Conservation (phyloP, 2,113 vertebrate species). For the Etheostoma cragini region DNA sequence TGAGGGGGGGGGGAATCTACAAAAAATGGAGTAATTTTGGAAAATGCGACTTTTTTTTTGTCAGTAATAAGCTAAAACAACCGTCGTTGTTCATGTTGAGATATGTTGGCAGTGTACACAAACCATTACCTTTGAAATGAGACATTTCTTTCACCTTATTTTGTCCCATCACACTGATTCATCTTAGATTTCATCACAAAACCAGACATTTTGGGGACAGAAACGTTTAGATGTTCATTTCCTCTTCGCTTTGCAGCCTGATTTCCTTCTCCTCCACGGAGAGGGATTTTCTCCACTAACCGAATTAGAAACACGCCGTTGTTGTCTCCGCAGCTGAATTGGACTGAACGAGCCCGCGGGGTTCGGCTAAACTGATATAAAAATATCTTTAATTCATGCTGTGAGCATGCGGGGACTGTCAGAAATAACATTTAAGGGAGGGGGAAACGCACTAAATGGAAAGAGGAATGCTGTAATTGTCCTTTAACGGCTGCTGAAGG, state of each 20-base stretch:
- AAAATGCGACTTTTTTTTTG: not conserved
- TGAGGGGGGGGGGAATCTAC: too few species aligned
- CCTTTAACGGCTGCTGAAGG: slow-evolving; percentile 49
- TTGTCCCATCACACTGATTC: not conserved
- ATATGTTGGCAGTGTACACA: not conserved
- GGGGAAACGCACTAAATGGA: slow-evolving; percentile 6
- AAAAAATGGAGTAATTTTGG: slow-evolving; percentile 11
- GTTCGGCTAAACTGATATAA: slow-evolving; percentile 40
- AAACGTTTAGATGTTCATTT: not conserved
- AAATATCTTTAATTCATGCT: slow-evolving; percentile 53
- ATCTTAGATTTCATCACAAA: slow-evolving; percentile 22
- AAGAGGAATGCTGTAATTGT: slow-evolving; percentile 42
- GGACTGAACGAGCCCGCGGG: slow-evolving; percentile 33
- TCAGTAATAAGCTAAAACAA: not conserved
- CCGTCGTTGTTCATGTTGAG: too few species aligned
- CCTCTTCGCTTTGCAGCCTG: not conserved
- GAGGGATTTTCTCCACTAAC: not conserved
- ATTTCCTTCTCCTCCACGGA: not conserved
- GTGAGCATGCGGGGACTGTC: slow-evolving; percentile 33
- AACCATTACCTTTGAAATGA: slow-evolving; percentile 7
- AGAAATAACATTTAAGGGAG: slow-evolving; percentile 49
- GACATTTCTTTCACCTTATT: not conserved
- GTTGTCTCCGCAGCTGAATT: slow-evolving; percentile 13
- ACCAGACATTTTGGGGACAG: not conserved
- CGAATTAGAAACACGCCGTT: slow-evolving; percentile 25